These are phyloP conservation scores for Melanerpes formicivorus DNA, from an alignment of 2,113 vertebrate species.

Conservation along the genomic window DNA sequence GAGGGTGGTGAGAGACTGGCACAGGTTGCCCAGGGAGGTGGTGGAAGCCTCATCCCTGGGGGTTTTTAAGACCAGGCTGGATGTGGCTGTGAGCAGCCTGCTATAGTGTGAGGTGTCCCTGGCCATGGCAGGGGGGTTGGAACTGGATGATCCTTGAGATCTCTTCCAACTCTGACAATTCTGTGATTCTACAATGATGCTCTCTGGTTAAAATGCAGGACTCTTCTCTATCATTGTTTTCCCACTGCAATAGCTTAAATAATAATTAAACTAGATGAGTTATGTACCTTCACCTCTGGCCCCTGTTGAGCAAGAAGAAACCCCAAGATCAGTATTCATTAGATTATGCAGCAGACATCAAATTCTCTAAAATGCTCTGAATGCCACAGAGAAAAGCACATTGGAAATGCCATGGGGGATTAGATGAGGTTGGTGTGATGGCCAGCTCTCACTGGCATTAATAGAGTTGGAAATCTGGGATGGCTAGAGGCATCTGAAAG, in stretches of 20 bases:
- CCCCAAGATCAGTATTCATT: slow-evolving; percentile 13
- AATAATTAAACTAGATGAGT: slow-evolving; percentile 4
- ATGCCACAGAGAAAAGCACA: not conserved
- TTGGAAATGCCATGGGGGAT: not conserved
- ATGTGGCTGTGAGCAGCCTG: too few relatives aligned
- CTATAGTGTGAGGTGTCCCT: too few relatives aligned
- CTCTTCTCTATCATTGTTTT: not conserved
- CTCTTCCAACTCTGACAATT: too few relatives aligned
- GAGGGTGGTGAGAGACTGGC: too few relatives aligned
- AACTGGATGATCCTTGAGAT: too few relatives aligned
- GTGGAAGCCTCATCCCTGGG: too few relatives aligned
- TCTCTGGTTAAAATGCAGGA: not conserved
- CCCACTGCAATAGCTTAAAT: not conserved
- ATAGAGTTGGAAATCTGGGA: not conserved
- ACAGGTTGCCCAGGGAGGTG: too few relatives aligned
- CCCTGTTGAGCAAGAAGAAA: not conserved
- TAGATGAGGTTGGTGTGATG: not conserved
- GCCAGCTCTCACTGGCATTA: not conserved
- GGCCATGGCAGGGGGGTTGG: too few relatives aligned
- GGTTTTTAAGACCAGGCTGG: too few relatives aligned
- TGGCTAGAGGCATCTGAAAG: slow-evolving; percentile 26
- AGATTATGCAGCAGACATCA: slow-evolving; percentile 20
- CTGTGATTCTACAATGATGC: not conserved
- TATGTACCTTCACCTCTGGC: not conserved
- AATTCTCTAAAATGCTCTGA: not conserved